phyloP scores from a whole-genome alignment of 1,140 invertebrate species.

The Lithobius niger region DNA sequence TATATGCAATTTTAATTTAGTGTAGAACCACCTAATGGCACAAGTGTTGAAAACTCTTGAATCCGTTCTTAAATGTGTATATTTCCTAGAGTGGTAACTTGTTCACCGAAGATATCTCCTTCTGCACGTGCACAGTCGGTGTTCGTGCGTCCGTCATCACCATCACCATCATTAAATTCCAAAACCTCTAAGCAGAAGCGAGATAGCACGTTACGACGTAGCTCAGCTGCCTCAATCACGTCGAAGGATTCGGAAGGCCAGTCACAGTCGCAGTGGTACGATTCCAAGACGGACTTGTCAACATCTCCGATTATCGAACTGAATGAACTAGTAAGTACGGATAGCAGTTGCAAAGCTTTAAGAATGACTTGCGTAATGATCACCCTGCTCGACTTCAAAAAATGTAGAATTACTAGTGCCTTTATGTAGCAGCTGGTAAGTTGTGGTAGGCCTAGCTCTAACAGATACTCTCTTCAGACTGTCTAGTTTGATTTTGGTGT shows the following conservation, averaged over 20 bases:
- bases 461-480: background rate
- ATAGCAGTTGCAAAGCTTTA: background rate
- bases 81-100: too few species aligned
- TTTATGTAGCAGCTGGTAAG: background rate
- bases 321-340: slow-evolving; percentile 14
- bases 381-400: slow-evolving; percentile 1
- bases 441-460: background rate
- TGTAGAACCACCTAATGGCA: too few species aligned
- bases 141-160: slow-evolving; percentile 8
- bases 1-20: too few species aligned
- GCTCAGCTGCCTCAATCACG: background rate
- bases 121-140: slow-evolving; percentile 1
- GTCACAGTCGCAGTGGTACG: slow-evolving; percentile 21
- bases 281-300: slow-evolving; percentile 5
- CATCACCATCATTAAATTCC: background rate
- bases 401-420: too few species aligned
- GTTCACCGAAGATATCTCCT: background rate
- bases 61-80: too few species aligned
- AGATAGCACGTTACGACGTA: background rate
- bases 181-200: background rate
- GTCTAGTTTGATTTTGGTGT: background rate
- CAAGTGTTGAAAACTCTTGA: too few species aligned
- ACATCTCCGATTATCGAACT: slow-evolving; percentile 15
- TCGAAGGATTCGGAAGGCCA: slow-evolving; percentile 13
- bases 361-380: too few species aligned